Evolutionary conservation across 2,797 vertebrate species (phyloP).

Genomic region (Onychomys torridus): DNA sequence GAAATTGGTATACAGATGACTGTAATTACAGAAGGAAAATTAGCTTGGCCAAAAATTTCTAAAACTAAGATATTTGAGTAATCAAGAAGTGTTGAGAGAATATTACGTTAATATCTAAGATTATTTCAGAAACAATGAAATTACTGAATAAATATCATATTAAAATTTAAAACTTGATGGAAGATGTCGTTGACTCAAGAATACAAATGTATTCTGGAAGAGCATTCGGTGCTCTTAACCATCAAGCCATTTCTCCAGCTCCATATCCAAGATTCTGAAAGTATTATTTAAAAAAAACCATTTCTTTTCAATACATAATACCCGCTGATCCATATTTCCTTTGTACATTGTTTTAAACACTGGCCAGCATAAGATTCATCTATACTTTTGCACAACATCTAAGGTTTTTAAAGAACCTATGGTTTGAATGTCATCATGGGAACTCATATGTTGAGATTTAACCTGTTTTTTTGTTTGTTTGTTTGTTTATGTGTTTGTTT

Average conservation of each 20-base stretch:
- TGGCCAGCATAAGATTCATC: not conserved
- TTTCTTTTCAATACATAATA: not conserved
- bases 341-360: slow-evolving; percentile 2
- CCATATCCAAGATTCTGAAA: not conserved
- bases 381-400: not conserved
- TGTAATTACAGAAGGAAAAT: not conserved
- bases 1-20: not conserved
- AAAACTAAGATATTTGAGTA: not conserved
- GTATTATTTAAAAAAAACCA: not conserved
- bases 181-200: not conserved
- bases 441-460: not conserved
- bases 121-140: not conserved
- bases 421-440: not conserved
- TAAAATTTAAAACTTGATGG: not conserved
- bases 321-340: not conserved
- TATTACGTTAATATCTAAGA: not conserved
- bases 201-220: not conserved
- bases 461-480: too few species aligned
- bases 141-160: not conserved
- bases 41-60: not conserved
- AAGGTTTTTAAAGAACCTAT: not conserved
- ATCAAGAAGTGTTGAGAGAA: not conserved
- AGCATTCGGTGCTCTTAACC: not conserved
- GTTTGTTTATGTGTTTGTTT: too few species aligned
- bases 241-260: not conserved